A percentile compares a stretch with the other conserved stretches of the same genome.
Evolutionary conservation across 2,113 vertebrate species (phyloP).

Genomic region (Proterorhinus semilunaris): DNA sequence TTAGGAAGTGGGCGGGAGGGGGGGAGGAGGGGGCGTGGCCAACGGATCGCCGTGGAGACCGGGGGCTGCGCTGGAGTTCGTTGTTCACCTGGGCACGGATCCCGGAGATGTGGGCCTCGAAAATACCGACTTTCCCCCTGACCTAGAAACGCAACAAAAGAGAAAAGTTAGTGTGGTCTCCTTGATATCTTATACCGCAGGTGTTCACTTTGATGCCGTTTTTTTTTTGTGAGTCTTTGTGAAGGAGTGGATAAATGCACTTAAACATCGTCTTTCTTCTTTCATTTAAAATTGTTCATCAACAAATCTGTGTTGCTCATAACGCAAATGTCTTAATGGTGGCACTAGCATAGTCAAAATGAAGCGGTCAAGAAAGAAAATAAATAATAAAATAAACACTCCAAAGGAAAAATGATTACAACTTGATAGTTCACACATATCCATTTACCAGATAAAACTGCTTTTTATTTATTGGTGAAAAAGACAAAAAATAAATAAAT

Average conservation of each 20-base stretch:
- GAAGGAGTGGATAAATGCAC: not conserved
- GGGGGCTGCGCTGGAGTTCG: constrained; percentile 81
- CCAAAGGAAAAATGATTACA: too few relatives aligned
- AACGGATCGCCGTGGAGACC: constrained; percentile 61
- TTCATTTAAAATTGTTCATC: too few relatives aligned
- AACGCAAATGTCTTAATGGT: too few relatives aligned
- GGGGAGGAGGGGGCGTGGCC: constrained; percentile 26
- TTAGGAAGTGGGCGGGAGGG: constrained; percentile 37
- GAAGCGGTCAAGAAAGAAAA: too few relatives aligned
- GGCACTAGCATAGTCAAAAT: too few relatives aligned
- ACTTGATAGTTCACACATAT: too few relatives aligned
- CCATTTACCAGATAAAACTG: too few relatives aligned
- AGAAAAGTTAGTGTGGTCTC: constrained; percentile 14
- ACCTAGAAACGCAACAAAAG: constrained; percentile 54
- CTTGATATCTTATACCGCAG: constrained; percentile 17
- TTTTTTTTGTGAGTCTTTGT: not conserved
- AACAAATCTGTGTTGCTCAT: too few relatives aligned
- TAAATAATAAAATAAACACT: too few relatives aligned
- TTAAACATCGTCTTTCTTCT: too few relatives aligned
- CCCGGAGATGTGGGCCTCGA: constrained; percentile 89
- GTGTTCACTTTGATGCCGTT: constrained; percentile 16
- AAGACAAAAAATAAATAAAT: too few relatives aligned
- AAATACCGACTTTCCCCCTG: constrained; percentile 87
- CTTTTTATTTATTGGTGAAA: too few relatives aligned
- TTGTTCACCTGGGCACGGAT: constrained; percentile 79